Evolutionary conservation across 1,140 invertebrate species (phyloP), one percentile per base, ranked within the genome.

Genomic region (Drosophila mauritiana): DNA sequence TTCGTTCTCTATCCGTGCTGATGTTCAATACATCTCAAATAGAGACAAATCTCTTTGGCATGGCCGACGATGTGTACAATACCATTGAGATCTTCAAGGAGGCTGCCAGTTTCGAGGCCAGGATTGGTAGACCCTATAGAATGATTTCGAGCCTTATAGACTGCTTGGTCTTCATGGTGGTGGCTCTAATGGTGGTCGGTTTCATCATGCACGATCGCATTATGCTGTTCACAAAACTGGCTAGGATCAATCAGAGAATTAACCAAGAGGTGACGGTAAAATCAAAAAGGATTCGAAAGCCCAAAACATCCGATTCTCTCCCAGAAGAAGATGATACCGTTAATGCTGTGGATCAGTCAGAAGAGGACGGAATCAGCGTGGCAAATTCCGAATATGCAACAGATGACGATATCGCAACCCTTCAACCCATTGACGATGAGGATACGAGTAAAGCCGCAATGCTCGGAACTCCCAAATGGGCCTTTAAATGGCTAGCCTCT

Each of bases 61-160:
- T 88, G 80, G 80, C 84, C 7, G 73, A 88, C 27, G 63, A 77
- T n/a, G 52, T 89, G 1, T 46, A 56, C 25, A 49, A 59, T 1
- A 15, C 77, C 1, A 63, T 49, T 0, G 42, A 77, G 1, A 17
- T 43, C 0, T 69, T 88, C 51, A 7, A 62, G 1, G 37, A 52
- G 31, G 67, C 67, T 0, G 13, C 22, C 3, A 31, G 27, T 12
- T 83, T 89, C n/a, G 61, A 65, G 13, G 15, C 13, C 3, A 48
- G 25, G 0, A 7, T 75, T 4, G 42, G 59, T 13, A 45, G 42
- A 13, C 65, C 42, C n/a, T 57, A 48, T 42, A 57, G 72, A 3
- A n/a, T 20, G 11, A 1, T 67, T 0, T 40, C 64, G 20, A 34
- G n/a, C 11, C 7, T 76, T 1, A 55, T 64, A n/a, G 55, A 56